phyloP scores from a whole-genome alignment of 1,140 invertebrate species.

The Notospermus geniculatus region DNA sequence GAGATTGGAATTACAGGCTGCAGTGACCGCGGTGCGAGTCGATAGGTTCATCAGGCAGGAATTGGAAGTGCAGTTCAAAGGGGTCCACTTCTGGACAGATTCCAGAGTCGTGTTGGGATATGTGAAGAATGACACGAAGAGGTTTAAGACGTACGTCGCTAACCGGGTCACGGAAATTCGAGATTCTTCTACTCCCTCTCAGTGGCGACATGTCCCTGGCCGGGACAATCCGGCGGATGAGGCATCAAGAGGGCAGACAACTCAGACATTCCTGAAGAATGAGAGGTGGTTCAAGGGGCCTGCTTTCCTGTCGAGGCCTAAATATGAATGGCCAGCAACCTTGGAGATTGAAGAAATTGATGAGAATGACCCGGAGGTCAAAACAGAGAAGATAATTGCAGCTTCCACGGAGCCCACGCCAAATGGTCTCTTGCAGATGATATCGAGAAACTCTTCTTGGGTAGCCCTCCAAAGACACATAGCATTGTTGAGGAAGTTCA shows the following conservation, averaged over 20 bases:
- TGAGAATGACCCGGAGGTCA: too few species aligned
- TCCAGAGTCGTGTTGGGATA: not conserved
- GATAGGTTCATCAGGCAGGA: not conserved
- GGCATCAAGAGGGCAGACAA: not conserved
- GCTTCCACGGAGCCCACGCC: too few species aligned
- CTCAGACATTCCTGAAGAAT: not conserved
- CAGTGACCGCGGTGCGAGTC: not conserved
- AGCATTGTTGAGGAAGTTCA: too few species aligned
- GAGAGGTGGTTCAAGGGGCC: too few species aligned
- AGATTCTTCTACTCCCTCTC: not conserved
- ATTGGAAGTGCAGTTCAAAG: not conserved
- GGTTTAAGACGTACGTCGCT: conserved; percentile 4
- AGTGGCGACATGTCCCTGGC: not conserved
- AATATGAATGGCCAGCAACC: too few species aligned
- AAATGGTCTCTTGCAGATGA: too few species aligned
- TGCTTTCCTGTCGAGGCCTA: too few species aligned
- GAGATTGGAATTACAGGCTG: conserved; percentile 2
- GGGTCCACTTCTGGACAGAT: not conserved
- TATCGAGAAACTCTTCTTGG: too few species aligned
- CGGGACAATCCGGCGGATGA: not conserved
- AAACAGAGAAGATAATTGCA: too few species aligned
- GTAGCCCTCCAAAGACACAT: too few species aligned
- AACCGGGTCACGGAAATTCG: conserved; percentile 4
- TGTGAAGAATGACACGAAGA: not conserved
- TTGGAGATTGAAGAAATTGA: too few species aligned